Evolutionary conservation across 2,797 vertebrate genomes (phyloP).

Genomic region (Knipowitschia caucasica): DNA sequence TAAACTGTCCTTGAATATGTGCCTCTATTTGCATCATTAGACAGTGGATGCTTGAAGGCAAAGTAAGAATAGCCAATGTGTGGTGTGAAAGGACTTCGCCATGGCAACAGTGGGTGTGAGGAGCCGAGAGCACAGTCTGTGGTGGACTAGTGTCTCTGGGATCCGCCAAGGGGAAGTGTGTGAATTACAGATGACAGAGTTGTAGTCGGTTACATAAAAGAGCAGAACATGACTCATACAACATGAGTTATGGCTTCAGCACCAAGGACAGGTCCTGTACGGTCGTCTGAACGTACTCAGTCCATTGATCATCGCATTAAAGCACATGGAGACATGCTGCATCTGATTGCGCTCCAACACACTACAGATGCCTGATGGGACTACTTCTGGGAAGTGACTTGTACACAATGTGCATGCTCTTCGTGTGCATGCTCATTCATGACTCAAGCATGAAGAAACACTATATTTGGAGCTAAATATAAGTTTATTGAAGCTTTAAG

Average conservation of each 20-base stretch:
- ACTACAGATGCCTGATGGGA: neutral
- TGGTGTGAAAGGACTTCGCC: slow-evolving; percentile 44
- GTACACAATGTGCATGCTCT: slow-evolving; percentile 1
- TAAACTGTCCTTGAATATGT: slow-evolving; percentile 41
- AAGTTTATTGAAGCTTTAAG: neutral
- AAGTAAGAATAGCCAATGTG: slow-evolving; percentile 47
- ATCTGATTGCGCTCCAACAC: slow-evolving; percentile 6
- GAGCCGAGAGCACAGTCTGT: slow-evolving; percentile 35
- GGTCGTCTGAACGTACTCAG: slow-evolving; percentile 3
- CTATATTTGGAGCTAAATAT: slow-evolving; percentile 4
- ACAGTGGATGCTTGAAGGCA: slow-evolving; percentile 22
- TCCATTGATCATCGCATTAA: slow-evolving; percentile 4
- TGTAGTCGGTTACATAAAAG: slow-evolving; percentile 24
- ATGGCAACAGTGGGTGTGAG: slow-evolving; percentile 46
- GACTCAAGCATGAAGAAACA: neutral
- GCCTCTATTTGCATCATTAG: slow-evolving; percentile 38
- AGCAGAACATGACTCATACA: slow-evolving; percentile 24
- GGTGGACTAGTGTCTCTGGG: slow-evolving; percentile 19
- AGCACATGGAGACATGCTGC: neutral
- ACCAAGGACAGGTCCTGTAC: slow-evolving; percentile 53
- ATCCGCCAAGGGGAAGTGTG: slow-evolving; percentile 26
- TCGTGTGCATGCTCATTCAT: too few species aligned
- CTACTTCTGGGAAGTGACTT: slow-evolving; percentile 6
- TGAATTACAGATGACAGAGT: slow-evolving; percentile 57
- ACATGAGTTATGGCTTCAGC: slow-evolving; percentile 44